phyloP scores from a whole-genome alignment of 2,797 vertebrate species.

The Setipinna tenuifilis region DNA sequence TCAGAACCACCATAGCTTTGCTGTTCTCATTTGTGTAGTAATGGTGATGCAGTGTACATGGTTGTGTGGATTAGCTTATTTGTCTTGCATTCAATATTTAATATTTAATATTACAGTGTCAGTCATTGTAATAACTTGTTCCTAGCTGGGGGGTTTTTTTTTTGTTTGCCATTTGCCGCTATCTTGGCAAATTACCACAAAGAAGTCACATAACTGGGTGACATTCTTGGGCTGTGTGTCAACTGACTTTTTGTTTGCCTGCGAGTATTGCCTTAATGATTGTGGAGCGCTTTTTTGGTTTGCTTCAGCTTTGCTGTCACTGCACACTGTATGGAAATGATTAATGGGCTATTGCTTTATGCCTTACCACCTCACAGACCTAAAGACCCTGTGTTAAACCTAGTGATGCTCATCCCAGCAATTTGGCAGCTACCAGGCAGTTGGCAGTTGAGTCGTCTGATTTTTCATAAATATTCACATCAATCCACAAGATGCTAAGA shows the following conservation, averaged over 20 bases:
- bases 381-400: not conserved
- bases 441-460: not conserved
- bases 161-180: not conserved
- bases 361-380: not conserved
- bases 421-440: conserved; percentile 1
- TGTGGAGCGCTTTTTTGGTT: not conserved
- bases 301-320: not conserved
- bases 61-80: not conserved
- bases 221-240: too few relatives aligned
- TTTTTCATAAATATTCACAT: not conserved
- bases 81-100: not conserved
- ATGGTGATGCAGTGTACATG: not conserved
- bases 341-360: not conserved
- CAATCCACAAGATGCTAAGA: not conserved
- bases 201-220: not conserved
- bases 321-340: not conserved
- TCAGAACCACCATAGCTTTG: not conserved
- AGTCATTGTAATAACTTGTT: not conserved
- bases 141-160: not conserved
- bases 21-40: not conserved
- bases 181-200: not conserved
- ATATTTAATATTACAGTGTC: too few relatives aligned
- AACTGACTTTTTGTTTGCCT: not conserved
- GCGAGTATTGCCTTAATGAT: conserved; percentile 3
- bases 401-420: not conserved